A percentile compares a stretch with the other conserved stretches of the same genome.
Evolutionary conservation across 2,797 vertebrate species (phyloP).

Genomic region (Malacoraja senta): DNA sequence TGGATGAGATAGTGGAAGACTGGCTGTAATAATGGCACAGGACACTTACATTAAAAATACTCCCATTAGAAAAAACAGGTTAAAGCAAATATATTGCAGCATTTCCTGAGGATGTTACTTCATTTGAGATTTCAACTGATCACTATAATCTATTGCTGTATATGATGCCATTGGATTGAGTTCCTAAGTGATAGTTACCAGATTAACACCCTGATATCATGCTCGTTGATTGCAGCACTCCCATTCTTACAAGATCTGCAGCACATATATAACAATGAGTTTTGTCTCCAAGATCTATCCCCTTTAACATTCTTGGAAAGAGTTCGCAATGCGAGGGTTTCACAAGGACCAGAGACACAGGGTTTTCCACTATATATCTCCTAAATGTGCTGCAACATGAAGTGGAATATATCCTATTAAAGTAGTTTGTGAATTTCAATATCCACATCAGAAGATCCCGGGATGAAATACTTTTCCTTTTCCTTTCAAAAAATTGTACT

Average conservation of each 20-base stretch:
- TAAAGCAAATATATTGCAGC: background rate
- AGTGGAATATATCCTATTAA: background rate
- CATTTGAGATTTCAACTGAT: background rate
- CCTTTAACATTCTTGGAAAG: no score
- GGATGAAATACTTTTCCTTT: background rate
- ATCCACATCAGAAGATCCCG: background rate
- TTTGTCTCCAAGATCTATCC: background rate
- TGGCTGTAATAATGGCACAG: background rate
- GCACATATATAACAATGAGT: background rate
- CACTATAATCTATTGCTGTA: background rate
- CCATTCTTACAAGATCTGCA: background rate
- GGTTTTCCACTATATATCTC: background rate
- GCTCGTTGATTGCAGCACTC: background rate
- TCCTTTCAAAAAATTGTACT: background rate
- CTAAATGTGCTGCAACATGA: background rate
- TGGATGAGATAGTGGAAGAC: background rate
- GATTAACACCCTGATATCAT: background rate
- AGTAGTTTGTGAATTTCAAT: background rate
- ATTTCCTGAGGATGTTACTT: background rate
- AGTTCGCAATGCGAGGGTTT: no score
- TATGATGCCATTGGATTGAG: background rate
- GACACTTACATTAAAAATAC: background rate
- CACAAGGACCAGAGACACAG: background rate
- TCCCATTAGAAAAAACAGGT: background rate
- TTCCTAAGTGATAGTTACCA: background rate